Conservation (phyloP, 2,797 vertebrate species). For the Smutsia temminckii region DNA sequence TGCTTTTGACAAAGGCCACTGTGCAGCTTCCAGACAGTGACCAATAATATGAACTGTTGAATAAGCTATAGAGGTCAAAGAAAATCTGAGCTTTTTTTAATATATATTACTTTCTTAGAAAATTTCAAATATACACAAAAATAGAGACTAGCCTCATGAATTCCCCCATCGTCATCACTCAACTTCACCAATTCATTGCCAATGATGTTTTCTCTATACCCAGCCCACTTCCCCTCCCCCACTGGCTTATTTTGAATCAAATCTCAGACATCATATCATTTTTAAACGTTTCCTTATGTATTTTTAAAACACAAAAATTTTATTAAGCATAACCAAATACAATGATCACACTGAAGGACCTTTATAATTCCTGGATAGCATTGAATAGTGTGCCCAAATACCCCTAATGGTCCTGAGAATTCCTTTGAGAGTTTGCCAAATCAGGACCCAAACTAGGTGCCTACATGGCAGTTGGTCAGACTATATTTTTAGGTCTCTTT, state of each 20-base stretch:
- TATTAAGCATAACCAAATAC: background rate
- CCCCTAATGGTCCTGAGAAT: background rate
- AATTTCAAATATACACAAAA: background rate
- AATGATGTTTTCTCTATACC: background rate
- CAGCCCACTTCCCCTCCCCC: background rate
- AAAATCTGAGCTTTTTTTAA: background rate
- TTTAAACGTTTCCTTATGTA: background rate
- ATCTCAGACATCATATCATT: background rate
- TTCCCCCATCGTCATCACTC: background rate
- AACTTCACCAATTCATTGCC: background rate
- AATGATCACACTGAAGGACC: background rate
- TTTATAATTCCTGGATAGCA: background rate
- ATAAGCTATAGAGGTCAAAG: background rate
- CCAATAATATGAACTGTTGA: background rate
- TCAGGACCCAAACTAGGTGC: background rate
- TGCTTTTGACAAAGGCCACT: background rate
- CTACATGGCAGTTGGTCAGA: background rate
- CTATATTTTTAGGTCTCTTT: background rate
- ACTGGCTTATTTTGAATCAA: background rate
- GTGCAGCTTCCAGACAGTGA: background rate
- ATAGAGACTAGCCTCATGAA: background rate
- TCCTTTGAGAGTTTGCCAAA: background rate
- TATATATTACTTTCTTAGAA: background rate
- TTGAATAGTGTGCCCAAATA: background rate
- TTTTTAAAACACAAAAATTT: background rate